Percentiles rank a stretch among this genome's conserved stretches.
Evolutionary conservation across 37 sponge, comb jelly and placozoan species (phyloP).

Genomic region (Cliona cf. orientalis): DNA sequence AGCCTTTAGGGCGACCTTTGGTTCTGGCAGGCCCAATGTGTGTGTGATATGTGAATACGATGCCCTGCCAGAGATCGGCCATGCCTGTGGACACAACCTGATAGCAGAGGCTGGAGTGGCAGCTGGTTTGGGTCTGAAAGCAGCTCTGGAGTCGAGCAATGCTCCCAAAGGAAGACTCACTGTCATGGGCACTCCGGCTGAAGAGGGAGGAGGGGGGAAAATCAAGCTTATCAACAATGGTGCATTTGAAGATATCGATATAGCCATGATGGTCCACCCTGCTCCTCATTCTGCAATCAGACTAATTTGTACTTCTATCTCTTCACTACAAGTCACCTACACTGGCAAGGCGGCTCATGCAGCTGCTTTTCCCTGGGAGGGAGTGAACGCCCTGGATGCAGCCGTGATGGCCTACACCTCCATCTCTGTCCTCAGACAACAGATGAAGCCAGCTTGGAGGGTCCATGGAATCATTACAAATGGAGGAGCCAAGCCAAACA

Average conservation of each 20-base stretch:
- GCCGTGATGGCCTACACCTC: slow-evolving; percentile 89
- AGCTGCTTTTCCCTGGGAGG: slow-evolving; percentile 87
- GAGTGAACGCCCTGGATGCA: slow-evolving; percentile 93
- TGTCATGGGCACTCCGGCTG: slow-evolving; percentile 93
- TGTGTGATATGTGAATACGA: slow-evolving; percentile 91
- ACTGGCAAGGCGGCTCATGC: slow-evolving; percentile 88
- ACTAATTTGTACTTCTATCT: slow-evolving; percentile 26
- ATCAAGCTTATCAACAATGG: slow-evolving; percentile 75
- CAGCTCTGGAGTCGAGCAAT: slow-evolving; percentile 48
- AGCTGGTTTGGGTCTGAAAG: slow-evolving; percentile 89
- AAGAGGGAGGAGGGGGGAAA: slow-evolving; percentile 90
- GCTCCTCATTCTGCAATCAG: slow-evolving; percentile 6
- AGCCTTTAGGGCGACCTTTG: slow-evolving; percentile 87
- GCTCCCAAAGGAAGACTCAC: slow-evolving; percentile 63
- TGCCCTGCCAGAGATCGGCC: slow-evolving; percentile 94
- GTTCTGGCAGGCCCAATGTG: slow-evolving; percentile 62
- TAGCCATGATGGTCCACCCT: slow-evolving; percentile 97
- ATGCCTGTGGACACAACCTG: slow-evolving; percentile 95
- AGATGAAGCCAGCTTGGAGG: slow-evolving; percentile 88
- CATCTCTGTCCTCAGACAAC: slow-evolving; percentile 87
- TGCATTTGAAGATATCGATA: slow-evolving; percentile 81
- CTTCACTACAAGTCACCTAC: slow-evolving; percentile 4
- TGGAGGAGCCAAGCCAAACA: slow-evolving; percentile 90
- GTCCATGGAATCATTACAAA: slow-evolving; percentile 87
- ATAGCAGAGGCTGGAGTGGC: slow-evolving; percentile 95